phyloP scores from a whole-genome alignment of 30 jellyfish, hydroid and myxozoan species.

The Chironex yamaguchii region DNA sequence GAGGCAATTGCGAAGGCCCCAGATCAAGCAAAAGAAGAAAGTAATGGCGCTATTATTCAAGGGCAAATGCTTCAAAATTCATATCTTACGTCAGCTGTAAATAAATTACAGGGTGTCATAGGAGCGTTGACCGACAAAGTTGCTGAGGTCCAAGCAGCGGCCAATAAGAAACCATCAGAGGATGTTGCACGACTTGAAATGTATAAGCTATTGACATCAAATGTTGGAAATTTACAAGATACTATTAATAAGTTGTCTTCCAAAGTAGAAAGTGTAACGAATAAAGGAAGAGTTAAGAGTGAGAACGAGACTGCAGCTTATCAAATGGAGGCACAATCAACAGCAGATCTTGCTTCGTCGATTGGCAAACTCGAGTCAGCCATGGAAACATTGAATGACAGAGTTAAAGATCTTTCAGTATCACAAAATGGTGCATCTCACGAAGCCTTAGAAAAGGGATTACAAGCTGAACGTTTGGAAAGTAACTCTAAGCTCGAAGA shows the following conservation, averaged over 20 bases:
- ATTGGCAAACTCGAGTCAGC: slow-evolving; percentile 72
- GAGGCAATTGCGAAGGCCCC: not conserved
- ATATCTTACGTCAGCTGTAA: slow-evolving; percentile 64
- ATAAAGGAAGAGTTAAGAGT: slow-evolving; percentile 34
- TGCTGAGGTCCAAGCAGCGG: slow-evolving; percentile 38
- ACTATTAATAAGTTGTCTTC: slow-evolving; percentile 55
- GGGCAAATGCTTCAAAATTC: slow-evolving; percentile 62
- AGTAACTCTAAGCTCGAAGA: slow-evolving; percentile 48
- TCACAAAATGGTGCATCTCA: slow-evolving; percentile 6
- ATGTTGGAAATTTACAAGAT: slow-evolving; percentile 55
- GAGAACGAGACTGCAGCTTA: slow-evolving; percentile 26
- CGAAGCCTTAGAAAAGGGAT: not conserved
- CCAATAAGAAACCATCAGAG: slow-evolving; percentile 42
- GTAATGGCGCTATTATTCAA: slow-evolving; percentile 48
- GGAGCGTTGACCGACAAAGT: slow-evolving; percentile 68
- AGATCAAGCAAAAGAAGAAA: not conserved
- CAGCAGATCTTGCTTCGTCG: slow-evolving; percentile 51
- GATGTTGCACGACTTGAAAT: slow-evolving; percentile 46
- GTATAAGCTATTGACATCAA: slow-evolving; percentile 48
- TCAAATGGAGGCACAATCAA: slow-evolving; percentile 36
- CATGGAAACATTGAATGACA: slow-evolving; percentile 63
- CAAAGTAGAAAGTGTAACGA: slow-evolving; percentile 49
- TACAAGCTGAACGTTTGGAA: slow-evolving; percentile 36
- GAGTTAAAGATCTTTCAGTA: slow-evolving; percentile 60
- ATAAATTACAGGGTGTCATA: slow-evolving; percentile 69